Percentiles rank a stretch among this genome's conserved stretches.
Conservation (phyloP, 2,888 invertebrate species). For the Miltochrista miniata region DNA sequence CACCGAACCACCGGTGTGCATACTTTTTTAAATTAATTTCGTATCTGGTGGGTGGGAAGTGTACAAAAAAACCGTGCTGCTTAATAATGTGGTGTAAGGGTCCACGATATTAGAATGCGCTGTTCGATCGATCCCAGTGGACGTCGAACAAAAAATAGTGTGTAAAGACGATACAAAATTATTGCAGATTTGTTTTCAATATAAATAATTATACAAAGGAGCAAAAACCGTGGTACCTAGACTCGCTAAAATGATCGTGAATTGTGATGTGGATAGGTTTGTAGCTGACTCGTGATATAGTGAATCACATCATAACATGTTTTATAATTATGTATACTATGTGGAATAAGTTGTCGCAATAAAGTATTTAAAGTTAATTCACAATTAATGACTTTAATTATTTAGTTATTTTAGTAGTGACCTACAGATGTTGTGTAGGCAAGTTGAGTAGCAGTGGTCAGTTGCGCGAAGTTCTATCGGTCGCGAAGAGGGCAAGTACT, state of each 20-base stretch:
- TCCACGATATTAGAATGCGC: conserved; percentile 54
- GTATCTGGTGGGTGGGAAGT: conserved; percentile 32
- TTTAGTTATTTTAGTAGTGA: conserved; percentile 60
- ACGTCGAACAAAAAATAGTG: conserved; percentile 79
- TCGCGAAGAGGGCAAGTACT: neutral
- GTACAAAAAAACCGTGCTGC: conserved; percentile 48
- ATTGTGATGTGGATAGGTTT: conserved; percentile 82
- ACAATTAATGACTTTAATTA: conserved; percentile 74
- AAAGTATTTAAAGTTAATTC: conserved; percentile 83
- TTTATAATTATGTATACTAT: conserved; percentile 79
- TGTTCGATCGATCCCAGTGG: conserved; percentile 72
- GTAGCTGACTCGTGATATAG: conserved; percentile 79
- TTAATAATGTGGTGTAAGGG: conserved; percentile 51
- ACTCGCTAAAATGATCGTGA: conserved; percentile 68
- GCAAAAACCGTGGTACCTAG: conserved; percentile 57
- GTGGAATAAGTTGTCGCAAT: conserved; percentile 83
- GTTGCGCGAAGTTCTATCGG: neutral
- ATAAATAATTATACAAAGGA: conserved; percentile 46
- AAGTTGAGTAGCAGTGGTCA: conserved; percentile 30
- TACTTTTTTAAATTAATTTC: conserved; percentile 32
- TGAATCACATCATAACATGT: conserved; percentile 82
- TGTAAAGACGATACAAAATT: conserved; percentile 78
- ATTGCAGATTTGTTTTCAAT: conserved; percentile 72
- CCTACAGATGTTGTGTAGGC: conserved; percentile 46
- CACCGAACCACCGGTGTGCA: conserved; percentile 37